Conservation (phyloP, 2,113 vertebrate genomes). For the Oostethus manadensis region DNA sequence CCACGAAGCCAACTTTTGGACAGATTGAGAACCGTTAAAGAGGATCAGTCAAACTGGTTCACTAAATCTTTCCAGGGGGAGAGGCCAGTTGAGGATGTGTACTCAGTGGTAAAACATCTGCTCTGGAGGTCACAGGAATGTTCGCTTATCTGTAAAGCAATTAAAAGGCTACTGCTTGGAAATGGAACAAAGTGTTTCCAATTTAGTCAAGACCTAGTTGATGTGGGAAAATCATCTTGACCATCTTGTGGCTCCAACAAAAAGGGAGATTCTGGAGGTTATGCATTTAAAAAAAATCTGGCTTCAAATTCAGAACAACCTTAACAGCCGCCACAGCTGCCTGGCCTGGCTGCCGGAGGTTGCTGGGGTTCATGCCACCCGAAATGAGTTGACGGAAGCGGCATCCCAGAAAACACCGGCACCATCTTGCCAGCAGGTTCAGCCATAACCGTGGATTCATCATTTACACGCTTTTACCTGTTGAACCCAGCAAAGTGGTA, state of each 20-base stretch:
- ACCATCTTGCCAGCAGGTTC: no score
- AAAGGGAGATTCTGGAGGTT: neutral
- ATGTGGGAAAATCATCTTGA: conserved; percentile 12
- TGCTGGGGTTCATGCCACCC: no score
- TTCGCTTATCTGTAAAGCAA: conserved; percentile 9
- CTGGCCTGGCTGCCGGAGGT: no score
- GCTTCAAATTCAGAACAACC: neutral
- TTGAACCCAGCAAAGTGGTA: no score
- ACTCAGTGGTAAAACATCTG: conserved; percentile 35
- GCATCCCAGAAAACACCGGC: no score
- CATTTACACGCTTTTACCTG: no score
- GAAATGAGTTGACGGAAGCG: no score
- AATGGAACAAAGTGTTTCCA: neutral
- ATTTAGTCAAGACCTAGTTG: conserved; percentile 10
- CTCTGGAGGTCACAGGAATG: conserved; percentile 21
- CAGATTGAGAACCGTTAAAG: conserved; percentile 30
- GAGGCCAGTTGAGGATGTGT: conserved; percentile 22
- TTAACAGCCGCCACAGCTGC: no score
- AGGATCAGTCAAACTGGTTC: conserved; percentile 40
- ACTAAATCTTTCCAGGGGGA: conserved; percentile 32
- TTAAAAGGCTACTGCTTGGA: conserved; percentile 5
- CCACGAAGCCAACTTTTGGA: conserved; percentile 9
- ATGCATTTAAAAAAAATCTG: neutral
- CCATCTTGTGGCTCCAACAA: neutral
- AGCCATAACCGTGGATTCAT: no score